phyloP scores from a whole-genome alignment of 1,140 invertebrate species.

The Mizuhopecten yessoensis region DNA sequence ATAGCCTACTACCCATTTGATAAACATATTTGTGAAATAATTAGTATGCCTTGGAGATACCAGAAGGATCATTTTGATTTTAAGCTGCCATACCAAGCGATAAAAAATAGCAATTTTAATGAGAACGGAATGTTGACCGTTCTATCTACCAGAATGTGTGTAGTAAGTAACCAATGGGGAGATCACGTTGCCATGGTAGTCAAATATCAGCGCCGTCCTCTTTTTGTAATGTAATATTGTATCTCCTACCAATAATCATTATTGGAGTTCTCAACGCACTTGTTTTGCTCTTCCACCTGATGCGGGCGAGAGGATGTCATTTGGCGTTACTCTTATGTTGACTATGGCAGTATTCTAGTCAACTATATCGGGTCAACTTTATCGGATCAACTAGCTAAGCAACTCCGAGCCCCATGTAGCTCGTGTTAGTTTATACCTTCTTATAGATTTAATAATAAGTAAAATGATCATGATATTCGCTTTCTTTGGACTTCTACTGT shows the following conservation, averaged over 20 bases:
- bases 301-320: background rate
- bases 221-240: background rate
- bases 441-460: background rate
- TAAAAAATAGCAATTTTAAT: background rate
- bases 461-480: background rate
- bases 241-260: background rate
- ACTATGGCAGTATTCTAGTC: background rate
- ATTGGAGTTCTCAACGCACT: background rate
- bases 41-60: background rate
- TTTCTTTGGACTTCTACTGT: background rate
- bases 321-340: background rate
- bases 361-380: background rate
- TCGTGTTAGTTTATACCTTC: background rate
- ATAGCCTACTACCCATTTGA: too few relatives aligned
- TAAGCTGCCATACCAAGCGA: background rate
- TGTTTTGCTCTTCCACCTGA: background rate
- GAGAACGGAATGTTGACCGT: background rate
- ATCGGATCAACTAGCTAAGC: background rate
- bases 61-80: background rate
- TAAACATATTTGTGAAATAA: background rate
- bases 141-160: background rate
- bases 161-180: background rate
- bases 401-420: background rate
- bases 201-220: background rate
- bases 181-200: background rate